These are phyloP conservation scores for Trisateles emortualis DNA, from an alignment of 2,888 invertebrate genomes.

Conservation along the genomic window DNA sequence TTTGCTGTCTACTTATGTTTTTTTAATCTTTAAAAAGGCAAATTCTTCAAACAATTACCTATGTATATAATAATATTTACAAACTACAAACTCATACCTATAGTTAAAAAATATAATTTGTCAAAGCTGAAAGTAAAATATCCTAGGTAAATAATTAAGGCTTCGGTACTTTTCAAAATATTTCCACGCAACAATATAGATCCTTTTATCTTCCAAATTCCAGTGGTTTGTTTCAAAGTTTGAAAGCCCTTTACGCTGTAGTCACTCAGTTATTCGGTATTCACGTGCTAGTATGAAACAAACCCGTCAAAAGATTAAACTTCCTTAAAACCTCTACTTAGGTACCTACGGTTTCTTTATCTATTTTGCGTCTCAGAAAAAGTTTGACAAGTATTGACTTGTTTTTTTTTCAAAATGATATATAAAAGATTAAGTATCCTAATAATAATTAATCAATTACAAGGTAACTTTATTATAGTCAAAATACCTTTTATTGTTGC, in stretches of 20 bases:
- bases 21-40: too few species aligned
- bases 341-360: neutral
- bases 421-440: too few species aligned
- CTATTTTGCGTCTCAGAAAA: neutral
- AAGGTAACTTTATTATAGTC: too few species aligned
- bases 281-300: conserved; percentile 2
- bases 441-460: too few species aligned
- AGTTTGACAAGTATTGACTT: neutral
- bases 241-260: neutral
- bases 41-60: too few species aligned
- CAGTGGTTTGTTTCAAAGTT: conserved; percentile 7
- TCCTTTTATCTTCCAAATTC: neutral
- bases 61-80: too few species aligned
- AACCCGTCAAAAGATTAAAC: neutral
- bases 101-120: too few species aligned
- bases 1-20: too few species aligned
- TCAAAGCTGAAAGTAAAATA: too few species aligned
- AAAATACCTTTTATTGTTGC: too few species aligned
- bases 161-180: neutral
- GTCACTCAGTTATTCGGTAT: neutral
- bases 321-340: neutral
- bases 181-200: neutral
- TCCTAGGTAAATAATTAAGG: neutral
- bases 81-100: too few species aligned
- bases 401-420: neutral